A percentile compares a stretch with the other conserved stretches of the same genome.
Evolutionary conservation across 2,797 vertebrate genomes (phyloP).

Genomic region (Uromys caudimaculatus): DNA sequence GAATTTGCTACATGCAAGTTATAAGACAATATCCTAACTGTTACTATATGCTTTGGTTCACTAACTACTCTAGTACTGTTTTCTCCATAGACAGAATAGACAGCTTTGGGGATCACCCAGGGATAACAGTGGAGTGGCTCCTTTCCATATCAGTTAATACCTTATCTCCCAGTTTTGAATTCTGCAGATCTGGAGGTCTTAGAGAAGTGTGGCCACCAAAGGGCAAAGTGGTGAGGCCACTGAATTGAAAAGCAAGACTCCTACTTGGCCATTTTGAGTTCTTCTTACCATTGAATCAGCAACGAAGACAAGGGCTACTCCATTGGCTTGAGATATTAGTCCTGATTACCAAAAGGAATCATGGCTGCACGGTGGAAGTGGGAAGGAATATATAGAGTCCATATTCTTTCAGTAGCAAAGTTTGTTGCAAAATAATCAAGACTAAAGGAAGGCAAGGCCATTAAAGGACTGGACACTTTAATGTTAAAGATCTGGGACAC

Average conservation of each 20-base stretch:
- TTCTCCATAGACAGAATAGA: background rate
- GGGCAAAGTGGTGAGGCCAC: background rate
- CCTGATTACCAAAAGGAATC: background rate
- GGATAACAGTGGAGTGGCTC: background rate
- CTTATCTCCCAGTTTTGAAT: background rate
- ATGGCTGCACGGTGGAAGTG: background rate
- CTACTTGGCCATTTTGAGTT: background rate
- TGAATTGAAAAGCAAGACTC: background rate
- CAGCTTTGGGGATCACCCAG: background rate
- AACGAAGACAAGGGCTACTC: background rate
- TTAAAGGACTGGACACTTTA: slow-evolving; percentile 21
- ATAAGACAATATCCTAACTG: background rate
- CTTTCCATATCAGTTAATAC: background rate
- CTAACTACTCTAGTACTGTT: background rate
- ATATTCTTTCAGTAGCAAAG: background rate
- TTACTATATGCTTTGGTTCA: background rate
- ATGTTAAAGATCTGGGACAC: slow-evolving; percentile 45
- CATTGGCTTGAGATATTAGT: background rate
- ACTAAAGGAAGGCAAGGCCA: background rate
- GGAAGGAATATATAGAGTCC: background rate
- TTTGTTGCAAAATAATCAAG: background rate
- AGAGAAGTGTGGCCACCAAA: background rate
- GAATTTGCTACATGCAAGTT: background rate
- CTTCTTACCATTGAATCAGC: background rate
- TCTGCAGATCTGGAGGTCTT: background rate